Conservation (phyloP, 2,797 vertebrate genomes). For the Cyclura pinguis region DNA sequence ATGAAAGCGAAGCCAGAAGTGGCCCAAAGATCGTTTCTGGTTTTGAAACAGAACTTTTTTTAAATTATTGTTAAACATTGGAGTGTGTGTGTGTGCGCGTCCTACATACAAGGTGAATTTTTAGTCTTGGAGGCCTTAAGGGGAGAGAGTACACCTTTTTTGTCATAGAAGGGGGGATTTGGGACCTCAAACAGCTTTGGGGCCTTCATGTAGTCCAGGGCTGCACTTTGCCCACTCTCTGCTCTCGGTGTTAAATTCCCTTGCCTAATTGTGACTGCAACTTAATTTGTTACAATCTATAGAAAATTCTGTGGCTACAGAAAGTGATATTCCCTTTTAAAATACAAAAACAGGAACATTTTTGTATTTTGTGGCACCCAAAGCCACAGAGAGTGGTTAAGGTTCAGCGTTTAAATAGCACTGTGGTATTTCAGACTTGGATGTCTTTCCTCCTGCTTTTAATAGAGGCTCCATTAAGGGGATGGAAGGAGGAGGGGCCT, state of each 20-base stretch:
- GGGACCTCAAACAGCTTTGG: too few species aligned
- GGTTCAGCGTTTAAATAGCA: not conserved
- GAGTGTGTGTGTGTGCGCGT: too few species aligned
- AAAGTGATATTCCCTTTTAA: not conserved
- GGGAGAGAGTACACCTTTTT: too few species aligned
- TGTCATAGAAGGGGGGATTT: too few species aligned
- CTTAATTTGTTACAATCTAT: not conserved
- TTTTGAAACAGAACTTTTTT: too few species aligned
- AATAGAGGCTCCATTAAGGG: not conserved
- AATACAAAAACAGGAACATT: not conserved
- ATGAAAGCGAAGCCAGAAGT: too few species aligned
- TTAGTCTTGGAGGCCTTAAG: too few species aligned
- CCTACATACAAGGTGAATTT: too few species aligned
- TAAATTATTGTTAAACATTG: too few species aligned
- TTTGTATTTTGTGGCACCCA: fast-evolving
- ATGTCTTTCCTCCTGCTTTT: not conserved
- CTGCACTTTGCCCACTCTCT: too few species aligned
- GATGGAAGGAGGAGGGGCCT: not conserved
- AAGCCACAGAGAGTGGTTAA: not conserved
- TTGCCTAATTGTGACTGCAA: not conserved
- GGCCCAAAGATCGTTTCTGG: too few species aligned
- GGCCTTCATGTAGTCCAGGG: too few species aligned
- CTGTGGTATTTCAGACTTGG: not conserved
- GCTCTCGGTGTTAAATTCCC: not conserved
- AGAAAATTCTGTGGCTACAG: not conserved